Percentiles rank a stretch among this genome's conserved stretches.
These are phyloP conservation scores for Lucilia cuprina DNA, from an alignment of 1,140 invertebrate genomes.

Conservation along the genomic window DNA sequence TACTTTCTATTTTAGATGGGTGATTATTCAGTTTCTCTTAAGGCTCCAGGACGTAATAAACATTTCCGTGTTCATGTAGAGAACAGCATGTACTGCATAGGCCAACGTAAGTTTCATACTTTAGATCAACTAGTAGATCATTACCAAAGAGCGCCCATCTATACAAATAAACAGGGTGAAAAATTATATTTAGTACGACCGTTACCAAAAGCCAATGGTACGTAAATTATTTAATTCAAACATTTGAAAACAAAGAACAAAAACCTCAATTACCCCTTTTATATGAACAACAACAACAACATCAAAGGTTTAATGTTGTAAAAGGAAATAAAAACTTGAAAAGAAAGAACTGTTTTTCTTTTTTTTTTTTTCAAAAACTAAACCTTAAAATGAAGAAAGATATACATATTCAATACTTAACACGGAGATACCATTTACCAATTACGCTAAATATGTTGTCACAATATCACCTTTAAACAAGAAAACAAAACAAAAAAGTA, in stretches of 20 bases:
- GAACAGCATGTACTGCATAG: constrained; percentile 93
- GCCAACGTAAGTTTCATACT: constrained; percentile 95
- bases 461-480: constrained; percentile 32
- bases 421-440: constrained; percentile 30
- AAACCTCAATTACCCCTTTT: not conserved
- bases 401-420: constrained; percentile 23
- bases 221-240: constrained; percentile 47
- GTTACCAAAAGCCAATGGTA: constrained; percentile 74
- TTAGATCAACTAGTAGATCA: constrained; percentile 97
- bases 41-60: constrained; percentile 96
- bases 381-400: constrained; percentile 21
- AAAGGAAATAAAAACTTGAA: not conserved
- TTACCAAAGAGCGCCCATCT: constrained; percentile 98
- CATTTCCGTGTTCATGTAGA: constrained; percentile 99
- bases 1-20: constrained; percentile 78
- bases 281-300: no score
- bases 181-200: constrained; percentile 91
- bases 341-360: not conserved
- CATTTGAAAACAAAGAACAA: constrained; percentile 7
- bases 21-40: constrained; percentile 97
- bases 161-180: constrained; percentile 94
- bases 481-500: not conserved
- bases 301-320: not conserved
- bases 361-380: not conserved
- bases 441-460: constrained; percentile 33